Evolutionary conservation across 1,140 invertebrate genomes (phyloP).

Genomic region (Copidosoma floridanum): DNA sequence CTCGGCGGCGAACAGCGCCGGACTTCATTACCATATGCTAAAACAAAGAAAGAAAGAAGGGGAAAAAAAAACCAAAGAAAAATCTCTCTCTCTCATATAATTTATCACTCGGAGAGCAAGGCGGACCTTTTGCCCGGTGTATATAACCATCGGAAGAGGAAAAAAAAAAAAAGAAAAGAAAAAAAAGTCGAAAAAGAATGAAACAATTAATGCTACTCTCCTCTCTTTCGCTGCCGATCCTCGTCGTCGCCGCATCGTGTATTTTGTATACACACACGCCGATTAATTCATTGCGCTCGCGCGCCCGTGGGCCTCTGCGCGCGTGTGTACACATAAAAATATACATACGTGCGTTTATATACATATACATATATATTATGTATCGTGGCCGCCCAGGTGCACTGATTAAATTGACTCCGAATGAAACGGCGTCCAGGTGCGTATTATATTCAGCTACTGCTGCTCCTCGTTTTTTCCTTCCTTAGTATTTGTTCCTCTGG

Average conservation of each 20-base stretch:
- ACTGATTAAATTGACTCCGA: slow-evolving; percentile 8
- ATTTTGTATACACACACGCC: neutral
- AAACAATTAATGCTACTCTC: slow-evolving; percentile 17
- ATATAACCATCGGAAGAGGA: no score
- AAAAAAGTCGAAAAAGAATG: neutral
- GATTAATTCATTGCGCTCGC: slow-evolving; percentile 17
- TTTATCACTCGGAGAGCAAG: slow-evolving; percentile 5
- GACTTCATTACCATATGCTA: slow-evolving; percentile 11
- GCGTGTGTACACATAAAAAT: no score
- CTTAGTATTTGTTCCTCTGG: no score
- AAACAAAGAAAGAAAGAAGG: neutral
- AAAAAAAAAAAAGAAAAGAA: no score
- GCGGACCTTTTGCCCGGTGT: no score
- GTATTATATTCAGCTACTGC: no score
- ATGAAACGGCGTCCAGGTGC: slow-evolving; percentile 9
- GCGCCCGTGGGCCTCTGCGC: neutral
- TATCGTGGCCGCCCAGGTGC: slow-evolving; percentile 21
- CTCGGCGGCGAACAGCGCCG: neutral
- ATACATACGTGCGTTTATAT: neutral
- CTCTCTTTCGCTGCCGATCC: neutral
- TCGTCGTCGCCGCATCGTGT: neutral
- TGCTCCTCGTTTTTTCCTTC: no score
- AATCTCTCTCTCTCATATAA: no score
- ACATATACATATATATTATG: no score
- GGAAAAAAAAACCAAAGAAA: no score